Evolutionary conservation across 2,888 invertebrate genomes (phyloP), one percentile per base, ranked within the genome.

Genomic region (Cheilosia soror): DNA sequence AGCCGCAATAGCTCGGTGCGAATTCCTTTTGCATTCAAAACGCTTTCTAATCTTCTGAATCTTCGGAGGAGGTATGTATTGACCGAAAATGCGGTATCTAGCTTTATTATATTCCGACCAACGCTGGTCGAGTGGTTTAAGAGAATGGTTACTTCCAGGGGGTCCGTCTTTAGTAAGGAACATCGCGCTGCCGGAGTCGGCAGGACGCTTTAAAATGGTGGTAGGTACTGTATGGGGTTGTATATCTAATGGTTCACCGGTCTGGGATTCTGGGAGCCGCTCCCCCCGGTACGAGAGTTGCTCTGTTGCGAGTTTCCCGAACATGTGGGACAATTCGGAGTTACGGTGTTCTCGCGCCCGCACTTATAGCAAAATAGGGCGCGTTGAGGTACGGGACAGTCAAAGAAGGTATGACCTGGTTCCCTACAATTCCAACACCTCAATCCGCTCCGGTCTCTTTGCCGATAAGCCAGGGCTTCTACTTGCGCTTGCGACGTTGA

Each of bases 1-100:
- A 25, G 42, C 9, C 7, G 55, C 66, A 42, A 68, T 40, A 27
- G 66, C 53, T 37, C 27, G 29, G 31, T 68, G 40, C 27, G 29
- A 42, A 27, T 42, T 15, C 27, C 13, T 53, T 25, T 53, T 66
- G 25, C 2, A 25, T 40, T 4, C 42, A 42, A 66, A 66, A 37
- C 53, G 37, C 40, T 42, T 3, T n/a, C 53, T 25, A 13, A 53
- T 1, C 20, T 37, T n/a, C n/a, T n/a, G n/a, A n/a, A n/a, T n/a
- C n/a, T n/a, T n/a, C n/a, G n/a, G 49, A 49, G 3, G 65, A 2
- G 20, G 20, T 20, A 15, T 1, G 65, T 5, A n/a, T 6, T 9
- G 4, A 20, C 13, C 33, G n/a, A 55, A 55, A 31, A 55, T 55
- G 9, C 31, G 31, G 37, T 58, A 20, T 58, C 57, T 33, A 5